Base-by-base conservation (phyloP, 2,113 vertebrate species). In the Perccottus glenii region DNA sequence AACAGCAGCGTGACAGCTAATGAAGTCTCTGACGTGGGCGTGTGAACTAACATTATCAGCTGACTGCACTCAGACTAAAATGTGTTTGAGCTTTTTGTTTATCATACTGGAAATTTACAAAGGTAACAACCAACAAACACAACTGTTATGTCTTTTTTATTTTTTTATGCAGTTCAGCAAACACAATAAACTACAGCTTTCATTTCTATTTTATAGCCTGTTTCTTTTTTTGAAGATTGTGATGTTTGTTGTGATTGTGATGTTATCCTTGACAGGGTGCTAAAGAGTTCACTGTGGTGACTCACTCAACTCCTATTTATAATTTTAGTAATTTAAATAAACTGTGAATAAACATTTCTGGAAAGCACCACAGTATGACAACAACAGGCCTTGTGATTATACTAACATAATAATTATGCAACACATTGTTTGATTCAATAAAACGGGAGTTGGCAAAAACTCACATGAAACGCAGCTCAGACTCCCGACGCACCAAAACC, bases 401-500 rank as follows among this genome's bases (percentile, higher is more conserved):
- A 15, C n/a, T 14, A 40, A 32, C 36, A 11, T 6, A 11, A 40
- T 58, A 43, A 58, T 42, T 58, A 43, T 43, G 10, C 10, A 43
- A 43, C n/a, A 19, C 7, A 16, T 15, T 5, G 48, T 52, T 58
- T 40, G 4, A 4, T 49, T 68, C 11, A 36, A 2, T 16, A 40
- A 40, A 16, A n/a, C 4, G 65, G 45, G 40, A 50, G 5, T 27
- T 27, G 19, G 19, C 19, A 27, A 27, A 27, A 27, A 93, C 98
- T 98, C 90, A 98, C 98, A 99, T 99, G 93, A 98, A 99, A 81
- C 96, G 95, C 83, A 99, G 95, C 82, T 99, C 98, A 0, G 98
- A 99, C 90, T 99, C 97, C 57, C 97, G 89, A 48, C 98, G 95
- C 67, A 99, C 97, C 81, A 99, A 90, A 60, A 99, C 96, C 90